Percentiles rank a stretch among this genome's conserved stretches.
Conservation (phyloP, 2,797 vertebrate species). For the Tapera naevia region DNA sequence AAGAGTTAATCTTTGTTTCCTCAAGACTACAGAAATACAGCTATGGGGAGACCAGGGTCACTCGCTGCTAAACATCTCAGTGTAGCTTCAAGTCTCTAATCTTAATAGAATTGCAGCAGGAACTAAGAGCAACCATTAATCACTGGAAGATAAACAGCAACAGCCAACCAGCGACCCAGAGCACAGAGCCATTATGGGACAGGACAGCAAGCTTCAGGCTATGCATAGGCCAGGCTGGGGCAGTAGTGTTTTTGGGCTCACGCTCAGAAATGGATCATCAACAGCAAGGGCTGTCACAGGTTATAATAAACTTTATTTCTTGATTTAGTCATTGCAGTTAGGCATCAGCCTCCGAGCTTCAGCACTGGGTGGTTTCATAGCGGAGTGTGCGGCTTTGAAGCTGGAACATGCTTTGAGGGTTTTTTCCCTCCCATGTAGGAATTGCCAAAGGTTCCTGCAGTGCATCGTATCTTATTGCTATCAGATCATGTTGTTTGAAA, state of each 20-base stretch:
- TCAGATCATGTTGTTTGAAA: background rate
- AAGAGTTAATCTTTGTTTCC: background rate
- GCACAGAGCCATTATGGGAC: background rate
- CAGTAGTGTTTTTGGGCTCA: background rate
- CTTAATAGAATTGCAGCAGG: constrained; percentile 69
- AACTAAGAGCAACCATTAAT: constrained; percentile 61
- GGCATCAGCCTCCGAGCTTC: background rate
- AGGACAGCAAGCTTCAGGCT: constrained; percentile 10
- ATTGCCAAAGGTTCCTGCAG: background rate
- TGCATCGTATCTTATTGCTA: background rate
- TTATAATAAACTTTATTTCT: constrained; percentile 58
- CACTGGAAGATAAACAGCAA: constrained; percentile 67
- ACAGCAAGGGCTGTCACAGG: constrained; percentile 37
- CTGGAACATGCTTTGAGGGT: background rate
- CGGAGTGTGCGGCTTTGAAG: background rate
- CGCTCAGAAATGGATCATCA: background rate
- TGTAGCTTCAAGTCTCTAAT: constrained; percentile 53
- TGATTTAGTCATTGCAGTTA: background rate
- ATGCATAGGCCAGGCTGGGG: background rate
- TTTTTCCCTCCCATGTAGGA: background rate
- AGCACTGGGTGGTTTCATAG: rapidly evolving
- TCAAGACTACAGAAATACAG: background rate
- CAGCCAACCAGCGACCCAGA: constrained; percentile 30
- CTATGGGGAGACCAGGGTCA: background rate
- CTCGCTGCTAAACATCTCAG: constrained; percentile 11